A percentile compares a stretch with the other conserved stretches of the same genome.
These are phyloP conservation scores for Melangyna quadrimaculata DNA, from an alignment of 2,888 invertebrate genomes.

Conservation along the genomic window DNA sequence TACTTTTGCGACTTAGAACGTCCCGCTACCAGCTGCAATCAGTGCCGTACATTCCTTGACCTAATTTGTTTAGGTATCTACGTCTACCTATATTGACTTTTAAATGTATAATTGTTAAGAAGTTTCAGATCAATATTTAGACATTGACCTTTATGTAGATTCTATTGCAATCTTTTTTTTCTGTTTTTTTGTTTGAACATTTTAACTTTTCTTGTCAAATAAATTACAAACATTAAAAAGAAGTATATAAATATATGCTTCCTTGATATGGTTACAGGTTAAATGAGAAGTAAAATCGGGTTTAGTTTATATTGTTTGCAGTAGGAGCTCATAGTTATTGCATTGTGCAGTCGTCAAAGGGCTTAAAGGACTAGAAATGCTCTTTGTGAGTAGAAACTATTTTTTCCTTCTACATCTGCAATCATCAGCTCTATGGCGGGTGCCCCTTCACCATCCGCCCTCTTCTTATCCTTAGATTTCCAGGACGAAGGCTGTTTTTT, in stretches of 20 bases:
- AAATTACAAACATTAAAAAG: neutral
- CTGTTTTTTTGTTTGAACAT: neutral
- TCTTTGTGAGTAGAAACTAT: slow-evolving; percentile 41
- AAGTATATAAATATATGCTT: neutral
- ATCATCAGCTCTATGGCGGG: slow-evolving; percentile 29
- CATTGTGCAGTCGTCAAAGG: slow-evolving; percentile 44
- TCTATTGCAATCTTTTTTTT: neutral
- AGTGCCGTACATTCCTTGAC: too few species aligned
- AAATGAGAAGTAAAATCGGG: slow-evolving; percentile 26
- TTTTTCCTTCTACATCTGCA: slow-evolving; percentile 23
- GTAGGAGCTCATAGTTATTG: slow-evolving; percentile 45
- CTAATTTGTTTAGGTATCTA: too few species aligned
- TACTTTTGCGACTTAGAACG: too few species aligned
- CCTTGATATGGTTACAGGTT: slow-evolving; percentile 9
- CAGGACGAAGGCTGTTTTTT: slow-evolving; percentile 30
- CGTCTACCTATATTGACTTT: too few species aligned
- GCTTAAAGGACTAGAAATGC: slow-evolving; percentile 59
- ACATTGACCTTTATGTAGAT: neutral
- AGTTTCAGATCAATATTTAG: too few species aligned
- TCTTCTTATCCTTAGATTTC: slow-evolving; percentile 23
- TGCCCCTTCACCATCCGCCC: slow-evolving; percentile 15
- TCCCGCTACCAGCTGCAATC: too few species aligned
- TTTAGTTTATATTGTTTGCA: slow-evolving; percentile 26
- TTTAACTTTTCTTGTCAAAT: neutral
- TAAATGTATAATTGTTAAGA: too few species aligned